Evolutionary conservation across 2,113 vertebrate genomes (phyloP), one percentile per base, ranked within the genome.

Genomic region (Dendropsophus ebraccatus): DNA sequence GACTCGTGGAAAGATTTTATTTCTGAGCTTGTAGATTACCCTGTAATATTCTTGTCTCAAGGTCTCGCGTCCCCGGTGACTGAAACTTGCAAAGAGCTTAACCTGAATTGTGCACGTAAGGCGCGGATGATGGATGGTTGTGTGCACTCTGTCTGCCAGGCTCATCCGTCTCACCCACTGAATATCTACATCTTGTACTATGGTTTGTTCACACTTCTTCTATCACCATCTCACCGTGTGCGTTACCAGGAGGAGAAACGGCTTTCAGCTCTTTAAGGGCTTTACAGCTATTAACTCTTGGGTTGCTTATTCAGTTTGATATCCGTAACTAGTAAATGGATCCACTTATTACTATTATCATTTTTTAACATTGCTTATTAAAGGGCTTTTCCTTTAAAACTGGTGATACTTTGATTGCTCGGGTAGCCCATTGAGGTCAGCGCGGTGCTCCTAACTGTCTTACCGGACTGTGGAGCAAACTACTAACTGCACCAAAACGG

Each of bases 1-100:
- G 54, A 17, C 60, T 62, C 30, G 37, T 30, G n/a, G 37, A 45
- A 28, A 65, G 37, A 16, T 65, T 19, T 49, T 13, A 30, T 32
- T 30, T 30, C 17, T 50, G 16, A 49, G 58, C 45, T 50, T 50
- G 41, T 50, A 62, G 37, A 81, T 81, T 67, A 81, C 58, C 58
- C 60, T 21, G 81, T 70, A 72, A 72, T 83, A 54, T 83, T 83
- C 65, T 30, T 23, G 81, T 83, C 30, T 83, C 81, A 70, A 83
- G 81, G 62, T 83, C 69, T 83, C 5, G 3, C n/a, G 62, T 52
- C 67, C 50, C 65, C n/a, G 5, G 81, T 70, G 81, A 25, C 70
- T 73, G 41, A 19, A 52, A 54, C 47, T 32, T 11, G 49, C 69
- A 52, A 17, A 56, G 81, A 54, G 65, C 69, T 73, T 73, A 54